Evolutionary conservation across 2,113 vertebrate genomes (phyloP).

Genomic region (Centrocercus urophasianus): DNA sequence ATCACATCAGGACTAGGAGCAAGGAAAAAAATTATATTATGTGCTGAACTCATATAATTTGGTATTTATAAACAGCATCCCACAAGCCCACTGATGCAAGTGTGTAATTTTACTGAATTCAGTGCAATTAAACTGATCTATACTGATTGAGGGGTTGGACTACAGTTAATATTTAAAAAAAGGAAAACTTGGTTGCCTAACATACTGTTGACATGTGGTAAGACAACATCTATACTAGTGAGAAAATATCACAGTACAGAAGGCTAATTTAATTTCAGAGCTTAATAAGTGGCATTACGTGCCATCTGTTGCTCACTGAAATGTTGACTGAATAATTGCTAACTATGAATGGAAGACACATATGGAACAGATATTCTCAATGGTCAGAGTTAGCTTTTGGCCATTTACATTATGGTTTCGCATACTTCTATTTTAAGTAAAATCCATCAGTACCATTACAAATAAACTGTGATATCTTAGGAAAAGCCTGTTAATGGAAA

Average conservation of each 20-base stretch:
- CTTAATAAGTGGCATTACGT: not conserved
- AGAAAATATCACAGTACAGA: not conserved
- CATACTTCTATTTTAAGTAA: not conserved
- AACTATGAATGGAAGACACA: not conserved
- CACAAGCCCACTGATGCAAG: not conserved
- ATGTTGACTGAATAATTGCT: not conserved
- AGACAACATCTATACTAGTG: not conserved
- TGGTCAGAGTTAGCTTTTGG: not conserved
- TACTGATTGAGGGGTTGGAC: not conserved
- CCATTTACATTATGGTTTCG: not conserved
- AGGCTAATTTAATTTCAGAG: not conserved
- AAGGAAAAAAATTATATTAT: not conserved
- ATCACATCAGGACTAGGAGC: not conserved
- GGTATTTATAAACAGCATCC: not conserved
- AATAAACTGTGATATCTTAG: not conserved
- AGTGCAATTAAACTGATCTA: not conserved
- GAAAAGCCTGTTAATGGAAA: not conserved
- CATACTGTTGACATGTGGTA: not conserved
- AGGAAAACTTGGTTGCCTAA: not conserved
- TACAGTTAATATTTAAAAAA: not conserved
- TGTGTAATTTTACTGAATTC: not conserved
- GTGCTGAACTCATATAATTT: not conserved
- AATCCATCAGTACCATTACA: not conserved
- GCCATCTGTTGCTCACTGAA: not conserved
- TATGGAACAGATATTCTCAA: not conserved